Conservation (phyloP, 30 jellyfish, hydroid and myxozoan species). For the Turritopsis rubra region DNA sequence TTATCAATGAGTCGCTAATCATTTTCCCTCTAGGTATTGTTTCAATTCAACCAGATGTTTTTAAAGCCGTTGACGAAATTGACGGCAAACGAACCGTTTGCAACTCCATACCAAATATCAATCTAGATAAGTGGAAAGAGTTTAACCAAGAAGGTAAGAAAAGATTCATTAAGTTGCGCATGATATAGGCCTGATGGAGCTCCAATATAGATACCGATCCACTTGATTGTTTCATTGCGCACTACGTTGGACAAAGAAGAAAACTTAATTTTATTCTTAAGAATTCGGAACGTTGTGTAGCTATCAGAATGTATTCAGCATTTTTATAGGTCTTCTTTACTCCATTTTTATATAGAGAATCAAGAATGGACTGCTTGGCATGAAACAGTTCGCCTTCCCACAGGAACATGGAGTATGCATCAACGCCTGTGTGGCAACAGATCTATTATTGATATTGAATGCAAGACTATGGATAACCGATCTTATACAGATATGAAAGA, state of each 20-base stretch:
- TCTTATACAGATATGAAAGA: slow-evolving; percentile 57
- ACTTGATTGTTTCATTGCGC: too few species aligned
- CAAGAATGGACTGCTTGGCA: slow-evolving; percentile 80
- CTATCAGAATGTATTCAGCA: too few species aligned
- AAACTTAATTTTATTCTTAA: background rate
- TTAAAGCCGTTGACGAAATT: background rate
- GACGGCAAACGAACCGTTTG: slow-evolving; percentile 22
- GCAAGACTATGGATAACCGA: slow-evolving; percentile 54
- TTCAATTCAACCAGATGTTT: slow-evolving; percentile 23
- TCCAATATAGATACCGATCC: too few species aligned
- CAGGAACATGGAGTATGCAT: slow-evolving; percentile 75
- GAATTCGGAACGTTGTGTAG: too few species aligned
- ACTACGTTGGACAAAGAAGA: too few species aligned
- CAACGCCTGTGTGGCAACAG: slow-evolving; percentile 55
- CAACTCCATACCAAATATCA: background rate
- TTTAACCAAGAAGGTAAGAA: slow-evolving; percentile 22
- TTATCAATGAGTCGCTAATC: too few species aligned
- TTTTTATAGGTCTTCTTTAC: background rate
- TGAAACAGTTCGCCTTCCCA: slow-evolving; percentile 42
- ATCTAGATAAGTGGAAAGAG: slow-evolving; percentile 39
- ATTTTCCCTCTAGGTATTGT: slow-evolving; percentile 26
- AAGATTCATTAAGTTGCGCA: too few species aligned
- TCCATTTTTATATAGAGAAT: slow-evolving; percentile 16
- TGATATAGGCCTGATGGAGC: too few species aligned
- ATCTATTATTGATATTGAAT: slow-evolving; percentile 60